Percentiles rank a stretch among this genome's conserved stretches.
These are phyloP conservation scores for Gymnocypris eckloni DNA, from an alignment of 2,797 vertebrate genomes.

Conservation along the genomic window DNA sequence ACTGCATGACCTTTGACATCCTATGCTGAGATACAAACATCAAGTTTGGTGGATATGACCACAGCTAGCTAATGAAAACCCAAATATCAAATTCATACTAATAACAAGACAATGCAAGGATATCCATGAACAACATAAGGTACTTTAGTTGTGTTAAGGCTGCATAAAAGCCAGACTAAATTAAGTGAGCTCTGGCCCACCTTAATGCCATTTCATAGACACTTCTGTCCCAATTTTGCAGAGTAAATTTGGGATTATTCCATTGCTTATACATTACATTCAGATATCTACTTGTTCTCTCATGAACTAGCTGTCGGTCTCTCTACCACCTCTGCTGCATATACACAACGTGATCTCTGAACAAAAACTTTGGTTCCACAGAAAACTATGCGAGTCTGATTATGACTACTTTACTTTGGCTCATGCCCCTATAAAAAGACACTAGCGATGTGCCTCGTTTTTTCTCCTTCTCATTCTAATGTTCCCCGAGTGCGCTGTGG, in stretches of 20 bases:
- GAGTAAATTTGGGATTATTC: not conserved
- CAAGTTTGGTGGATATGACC: not conserved
- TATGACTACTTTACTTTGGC: not conserved
- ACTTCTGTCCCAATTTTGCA: not conserved
- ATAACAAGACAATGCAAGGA: not conserved
- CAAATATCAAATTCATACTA: not conserved
- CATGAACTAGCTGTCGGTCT: not conserved
- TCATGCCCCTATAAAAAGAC: not conserved
- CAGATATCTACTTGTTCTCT: not conserved
- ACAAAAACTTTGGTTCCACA: not conserved
- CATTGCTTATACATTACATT: not conserved
- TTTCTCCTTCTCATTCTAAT: constrained; percentile 16
- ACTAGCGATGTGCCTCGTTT: too few relatives aligned
- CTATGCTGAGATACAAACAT: not conserved
- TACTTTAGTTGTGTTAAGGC: not conserved
- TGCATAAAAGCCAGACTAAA: not conserved
- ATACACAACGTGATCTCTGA: not conserved
- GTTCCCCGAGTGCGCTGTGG: not conserved
- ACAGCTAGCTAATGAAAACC: not conserved
- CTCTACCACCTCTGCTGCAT: not conserved
- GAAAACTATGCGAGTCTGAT: not conserved
- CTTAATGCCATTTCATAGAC: not conserved
- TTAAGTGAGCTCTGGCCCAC: not conserved
- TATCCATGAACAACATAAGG: not conserved
- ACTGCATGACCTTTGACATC: constrained; percentile 4